Base-by-base conservation (phyloP, 1,140 invertebrate species). In the Trichoplusia ni region DNA sequence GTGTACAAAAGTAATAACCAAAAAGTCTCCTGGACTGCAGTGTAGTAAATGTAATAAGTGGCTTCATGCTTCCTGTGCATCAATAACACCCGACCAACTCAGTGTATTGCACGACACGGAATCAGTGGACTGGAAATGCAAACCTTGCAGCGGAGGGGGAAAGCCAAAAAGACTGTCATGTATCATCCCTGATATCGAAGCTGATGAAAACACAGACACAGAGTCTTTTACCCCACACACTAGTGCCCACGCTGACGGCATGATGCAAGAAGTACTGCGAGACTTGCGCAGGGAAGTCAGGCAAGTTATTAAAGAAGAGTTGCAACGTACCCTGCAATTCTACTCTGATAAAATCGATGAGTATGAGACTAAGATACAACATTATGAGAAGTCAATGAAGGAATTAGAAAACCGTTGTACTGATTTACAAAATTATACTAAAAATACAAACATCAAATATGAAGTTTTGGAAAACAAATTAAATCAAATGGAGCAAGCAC, bases 311-410 rank as follows among this genome's bases (percentile, higher is more conserved):
- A 23, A 23, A 13, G 19, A 46, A 23, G 42, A 46, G 7, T 7
- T 46, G 23, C 42, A 46, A 25, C 8, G 19, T 27, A 46, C 42
- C 23, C 23, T 46, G 11, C 19, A 46, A 7, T 46, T 46, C 21
- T 46, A 46, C 21, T 46, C 42, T 3, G 42, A 46, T 2, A 46
- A 46, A 46, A 46, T 46, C n/a, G 42, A 46, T 27, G 42, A 46
- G n/a, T 46, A 46, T 27, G 42, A 46, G 18, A 8, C 1, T 13
- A 46, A 46, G 21, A 46, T 46, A 46, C 16, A 46, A 6, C 5
- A 2, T 9, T 25, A 27, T 25, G 42, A 46, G 27, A 25, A 25
- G 2, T 25, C n/a, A 1, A 2, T 44, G n/a, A 44, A 44, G 16
- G 1, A 4, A 4, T 14, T 44, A 14, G 40, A 44, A 44, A 44